Base-by-base conservation (phyloP, 2,113 vertebrate species). In the Pica pica region DNA sequence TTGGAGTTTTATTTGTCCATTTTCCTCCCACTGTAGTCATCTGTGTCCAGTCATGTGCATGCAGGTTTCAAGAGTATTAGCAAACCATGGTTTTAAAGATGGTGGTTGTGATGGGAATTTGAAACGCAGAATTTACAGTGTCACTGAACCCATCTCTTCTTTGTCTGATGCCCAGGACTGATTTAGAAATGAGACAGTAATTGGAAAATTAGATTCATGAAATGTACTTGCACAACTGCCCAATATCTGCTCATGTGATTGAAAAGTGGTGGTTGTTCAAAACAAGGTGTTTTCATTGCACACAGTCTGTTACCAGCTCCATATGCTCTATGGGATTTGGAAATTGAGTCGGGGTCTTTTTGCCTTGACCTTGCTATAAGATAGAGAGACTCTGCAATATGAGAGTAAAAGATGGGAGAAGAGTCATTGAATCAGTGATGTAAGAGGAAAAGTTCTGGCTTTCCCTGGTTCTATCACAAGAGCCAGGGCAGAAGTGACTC, bases 131-230 rank as follows among this genome's bases (percentile, higher is more conserved):
- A 96, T 95, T 87, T 90, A 31, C 49, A 73, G 53, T 78, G 82
- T 73, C 57, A 81, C 30, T 53, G 57, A 95, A 76, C 70, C 21
- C 41, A 49, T 56, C 65, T 78, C 61, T 91, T 89, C 57, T 71
- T 84, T 23, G 10, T 57, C 28, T 64, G 69, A 76, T 55, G 49
- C 37, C 77, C 44, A 71, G 65, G 53, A 90, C 46, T 84, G 83
- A 90, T 89, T 93, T 39, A 24, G 53, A 87, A 94, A 94, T 81
- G 56, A 92, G 83, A 74, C 52, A 90, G 31, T 93, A 92, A 93
- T 86, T 92, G 88, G 88, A 86, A 90, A 86, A 95, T 73, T 78
- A 92, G 44, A 91, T 83, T 78, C 69, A 78, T 87, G 83, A 89
- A 90, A 82, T 42, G 57, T 82, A 77, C 24, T 78, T 31, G 10